Base-by-base conservation (phyloP, 2,113 vertebrate species). In the Ctenomys sociabilis region DNA sequence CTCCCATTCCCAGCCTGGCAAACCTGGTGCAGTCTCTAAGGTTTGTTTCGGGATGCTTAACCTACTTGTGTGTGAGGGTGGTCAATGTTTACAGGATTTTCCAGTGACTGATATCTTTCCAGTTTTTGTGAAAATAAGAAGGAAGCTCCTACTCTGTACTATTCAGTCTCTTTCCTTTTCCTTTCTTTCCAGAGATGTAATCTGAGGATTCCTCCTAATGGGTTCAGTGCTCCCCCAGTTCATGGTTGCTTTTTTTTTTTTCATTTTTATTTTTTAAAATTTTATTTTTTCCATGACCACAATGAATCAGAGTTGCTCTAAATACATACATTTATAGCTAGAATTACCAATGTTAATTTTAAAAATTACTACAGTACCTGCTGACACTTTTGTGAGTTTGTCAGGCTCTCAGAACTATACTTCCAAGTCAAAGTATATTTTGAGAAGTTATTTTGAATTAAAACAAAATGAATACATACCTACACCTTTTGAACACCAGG, bases 361-460 rank as follows among this genome's bases (percentile, higher is more conserved):
- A 30, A 95, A 32, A 43, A 45, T 19, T 10, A 24, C 37, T 35
- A 35, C 13, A 77, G 10, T 93, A 7, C 40, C 82, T 75, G 28
- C 43, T 82, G 93, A 54, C 7, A 85, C 63, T 3, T 32, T 83
- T 77, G 35, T 86, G 91, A 83, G 66, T 7, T 54, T 94, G 19
- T 54, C 35, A 80, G 54, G 72, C 32, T 84, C 68, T 88, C n/a
- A 93, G 84, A 90, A 80, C 70, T 61, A 80, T 43, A 52, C 12
- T 64, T 70, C n/a, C 26, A 70, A 63, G 63, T 45, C 35, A 70
- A 93, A 95, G 45, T 84, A 78, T 24, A 73, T 82, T 95, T 88
- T 75, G 64, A 95, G 57, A 11, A 43, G 40, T 89, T 95, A 82
- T 21, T 80, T 91, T 72, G 26, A 24, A 91, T 78, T 84, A 80